Evolutionary conservation across 2,113 vertebrate species (phyloP).

Genomic region (Actinemys pallida): DNA sequence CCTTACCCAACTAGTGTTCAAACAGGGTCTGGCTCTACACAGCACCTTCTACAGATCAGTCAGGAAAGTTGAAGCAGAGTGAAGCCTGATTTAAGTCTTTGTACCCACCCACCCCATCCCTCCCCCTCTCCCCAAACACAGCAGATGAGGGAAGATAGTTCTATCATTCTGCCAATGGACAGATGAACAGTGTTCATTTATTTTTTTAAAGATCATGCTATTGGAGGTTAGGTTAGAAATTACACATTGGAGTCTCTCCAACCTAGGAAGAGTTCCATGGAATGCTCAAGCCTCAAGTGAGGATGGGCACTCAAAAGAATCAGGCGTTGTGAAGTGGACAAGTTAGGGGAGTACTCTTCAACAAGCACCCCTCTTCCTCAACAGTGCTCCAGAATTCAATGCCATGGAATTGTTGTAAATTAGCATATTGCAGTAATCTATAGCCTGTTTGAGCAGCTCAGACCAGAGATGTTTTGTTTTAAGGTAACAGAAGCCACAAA

Average conservation of each 20-base stretch:
- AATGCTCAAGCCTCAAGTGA: neutral
- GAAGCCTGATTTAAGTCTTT: neutral
- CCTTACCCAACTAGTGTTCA: neutral
- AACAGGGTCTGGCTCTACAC: neutral
- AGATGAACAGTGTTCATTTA: neutral
- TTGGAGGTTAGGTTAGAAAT: neutral
- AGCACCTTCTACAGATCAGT: neutral
- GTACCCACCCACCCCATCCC: neutral
- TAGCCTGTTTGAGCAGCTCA: neutral
- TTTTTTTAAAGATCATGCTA: neutral
- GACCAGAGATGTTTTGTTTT: neutral
- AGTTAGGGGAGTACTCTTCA: neutral
- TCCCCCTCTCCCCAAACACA: neutral
- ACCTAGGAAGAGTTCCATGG: neutral
- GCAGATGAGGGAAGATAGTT: neutral
- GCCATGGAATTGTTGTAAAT: neutral
- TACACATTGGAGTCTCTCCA: neutral
- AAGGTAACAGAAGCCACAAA: neutral
- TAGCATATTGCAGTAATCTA: neutral
- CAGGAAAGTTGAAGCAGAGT: neutral
- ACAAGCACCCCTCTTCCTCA: neutral
- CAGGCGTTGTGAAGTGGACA: neutral
- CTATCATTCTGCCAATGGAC: neutral
- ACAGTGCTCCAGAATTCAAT: neutral
- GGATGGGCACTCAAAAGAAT: neutral